Percentiles rank a stretch among this genome's conserved stretches.
These are phyloP conservation scores for Agrochola circellaris DNA, from an alignment of 2,888 invertebrate species.

Conservation along the genomic window DNA sequence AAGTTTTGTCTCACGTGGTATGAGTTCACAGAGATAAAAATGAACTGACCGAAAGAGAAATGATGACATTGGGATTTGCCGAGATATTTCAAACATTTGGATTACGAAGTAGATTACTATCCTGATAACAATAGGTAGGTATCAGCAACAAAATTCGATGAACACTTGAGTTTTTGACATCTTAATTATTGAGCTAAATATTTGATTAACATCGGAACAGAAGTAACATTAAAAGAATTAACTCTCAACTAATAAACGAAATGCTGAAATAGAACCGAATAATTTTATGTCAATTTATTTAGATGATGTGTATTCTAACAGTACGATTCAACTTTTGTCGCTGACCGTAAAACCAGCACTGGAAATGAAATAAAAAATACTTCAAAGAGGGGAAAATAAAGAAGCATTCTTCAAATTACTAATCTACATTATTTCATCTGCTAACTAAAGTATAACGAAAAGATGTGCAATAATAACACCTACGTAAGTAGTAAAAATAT, in stretches of 20 bases:
- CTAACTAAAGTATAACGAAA: background rate
- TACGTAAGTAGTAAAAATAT: background rate
- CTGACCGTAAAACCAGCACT: background rate
- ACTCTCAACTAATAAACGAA: background rate
- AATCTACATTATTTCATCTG: background rate
- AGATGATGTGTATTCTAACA: no score
- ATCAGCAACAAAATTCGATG: background rate
- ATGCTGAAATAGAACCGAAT: background rate
- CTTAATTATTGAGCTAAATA: background rate
- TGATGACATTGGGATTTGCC: background rate
- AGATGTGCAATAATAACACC: background rate
- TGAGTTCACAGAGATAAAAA: no score
- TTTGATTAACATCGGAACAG: background rate
- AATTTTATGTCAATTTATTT: background rate
- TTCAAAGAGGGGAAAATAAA: background rate
- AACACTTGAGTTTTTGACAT: background rate
- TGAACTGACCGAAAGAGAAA: no score
- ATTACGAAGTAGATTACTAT: background rate
- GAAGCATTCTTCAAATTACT: background rate
- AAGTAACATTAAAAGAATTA: background rate
- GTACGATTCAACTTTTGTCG: no score
- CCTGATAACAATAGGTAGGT: background rate
- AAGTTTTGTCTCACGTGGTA: no score
- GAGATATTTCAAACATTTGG: background rate
- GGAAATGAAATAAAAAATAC: conserved; percentile 4